Percentiles rank a stretch among this genome's conserved stretches.
Conservation (phyloP, 2,797 vertebrate genomes). For the Sebastes elongatus region DNA sequence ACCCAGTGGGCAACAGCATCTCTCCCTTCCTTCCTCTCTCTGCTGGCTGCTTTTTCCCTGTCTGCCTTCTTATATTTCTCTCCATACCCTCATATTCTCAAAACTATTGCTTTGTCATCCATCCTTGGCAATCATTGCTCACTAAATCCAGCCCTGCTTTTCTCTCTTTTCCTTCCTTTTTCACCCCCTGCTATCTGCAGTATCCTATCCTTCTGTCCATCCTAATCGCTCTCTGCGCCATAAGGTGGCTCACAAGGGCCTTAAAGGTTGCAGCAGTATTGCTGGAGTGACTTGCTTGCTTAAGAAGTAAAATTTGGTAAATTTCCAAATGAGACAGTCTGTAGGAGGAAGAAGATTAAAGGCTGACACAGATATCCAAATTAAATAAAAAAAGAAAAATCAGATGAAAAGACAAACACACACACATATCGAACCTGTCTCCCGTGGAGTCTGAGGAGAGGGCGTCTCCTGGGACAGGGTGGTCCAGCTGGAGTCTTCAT, state of each 20-base stretch:
- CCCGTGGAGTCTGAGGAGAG: constrained; percentile 88
- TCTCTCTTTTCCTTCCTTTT: background rate
- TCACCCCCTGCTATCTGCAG: constrained; percentile 35
- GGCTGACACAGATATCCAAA: constrained; percentile 20
- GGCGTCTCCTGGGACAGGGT: constrained; percentile 95
- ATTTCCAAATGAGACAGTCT: constrained; percentile 53
- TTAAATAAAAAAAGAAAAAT: background rate
- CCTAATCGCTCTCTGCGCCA: constrained; percentile 47
- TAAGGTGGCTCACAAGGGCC: constrained; percentile 54
- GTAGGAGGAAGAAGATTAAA: constrained; percentile 34
- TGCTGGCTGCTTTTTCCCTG: background rate
- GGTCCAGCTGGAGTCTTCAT: constrained; percentile 99
- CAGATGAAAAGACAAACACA: constrained; percentile 25
- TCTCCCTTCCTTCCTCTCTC: constrained; percentile 1
- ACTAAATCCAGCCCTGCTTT: background rate
- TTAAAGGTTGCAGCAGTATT: constrained; percentile 53
- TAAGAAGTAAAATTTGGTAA: constrained; percentile 41
- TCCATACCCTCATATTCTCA: background rate
- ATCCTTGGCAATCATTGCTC: background rate
- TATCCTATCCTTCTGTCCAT: constrained; percentile 25
- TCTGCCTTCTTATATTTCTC: constrained; percentile 12
- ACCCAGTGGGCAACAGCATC: constrained; percentile 40
- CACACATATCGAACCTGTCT: constrained; percentile 83
- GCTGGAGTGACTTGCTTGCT: constrained; percentile 37
- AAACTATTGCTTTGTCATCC: constrained; percentile 15